Base-by-base conservation (phyloP, 1,140 invertebrate genomes). In the Pemphigus obesinymphae region DNA sequence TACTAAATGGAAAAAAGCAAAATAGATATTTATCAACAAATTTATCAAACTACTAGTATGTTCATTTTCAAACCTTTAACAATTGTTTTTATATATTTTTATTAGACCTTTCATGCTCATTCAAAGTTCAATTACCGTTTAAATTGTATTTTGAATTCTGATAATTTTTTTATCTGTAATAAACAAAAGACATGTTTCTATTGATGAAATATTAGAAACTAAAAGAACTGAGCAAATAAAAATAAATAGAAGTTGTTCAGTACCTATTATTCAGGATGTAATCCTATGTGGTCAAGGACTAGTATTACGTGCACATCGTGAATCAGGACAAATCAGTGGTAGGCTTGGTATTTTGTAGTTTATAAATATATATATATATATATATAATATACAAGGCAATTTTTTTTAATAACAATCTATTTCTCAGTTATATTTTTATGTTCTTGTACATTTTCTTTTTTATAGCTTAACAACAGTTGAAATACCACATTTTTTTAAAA, bases 1-100 rank as follows among this genome's bases (percentile, higher is more conserved):
- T 43, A 23, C 68, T 26, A 72, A 43, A 15, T 72, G 68, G 68
- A 72, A 72, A 72, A 72, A 72, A 43, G 68, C 68, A 43, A 72
- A 43, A 48, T 6, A 72, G 43, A 37, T 72, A 20, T 72, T 72
- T n/a, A n/a, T n/a, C n/a, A n/a, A n/a, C n/a, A 40, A 72, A 72
- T 43, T 43, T n/a, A 43, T 40, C 11, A 7, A 40, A 72, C 23
- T 72, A 72, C n/a, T 40, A 48, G n/a, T n/a, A n/a, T n/a, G n/a
- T n/a, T n/a, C n/a, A n/a, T n/a, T n/a, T 72, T 53, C 7, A 53
- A 6, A 53, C n/a, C 50, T n/a, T 53, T n/a, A n/a, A n/a, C n/a
- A n/a, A n/a, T n/a, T 53, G 50, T 53, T 53, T 66, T n/a, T n/a
- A 53, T 53, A 53, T 53, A 6, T 53, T 53, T n/a, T 53, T 34